A percentile compares a stretch with the other conserved stretches of the same genome.
These are phyloP conservation scores for Scaptomyza graminum DNA, from an alignment of 1,140 invertebrate species.

Conservation along the genomic window DNA sequence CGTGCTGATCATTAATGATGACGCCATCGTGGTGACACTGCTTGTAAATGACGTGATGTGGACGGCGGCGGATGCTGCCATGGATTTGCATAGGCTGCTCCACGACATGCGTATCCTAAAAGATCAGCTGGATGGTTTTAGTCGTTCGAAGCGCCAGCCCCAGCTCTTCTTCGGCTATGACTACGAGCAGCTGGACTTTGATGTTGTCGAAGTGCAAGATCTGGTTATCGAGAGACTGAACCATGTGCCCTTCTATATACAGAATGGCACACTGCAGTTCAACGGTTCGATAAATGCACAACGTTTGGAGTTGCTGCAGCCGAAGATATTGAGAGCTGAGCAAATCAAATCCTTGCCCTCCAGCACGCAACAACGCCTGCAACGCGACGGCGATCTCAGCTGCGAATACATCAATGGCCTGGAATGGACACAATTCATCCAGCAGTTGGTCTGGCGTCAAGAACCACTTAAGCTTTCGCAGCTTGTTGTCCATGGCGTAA, in stretches of 20 bases:
- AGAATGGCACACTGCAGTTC: slow-evolving; percentile 58
- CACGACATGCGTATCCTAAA: slow-evolving; percentile 52
- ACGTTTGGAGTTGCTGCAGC: slow-evolving; percentile 46
- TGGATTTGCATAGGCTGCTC: slow-evolving; percentile 54
- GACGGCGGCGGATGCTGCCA: slow-evolving; percentile 47
- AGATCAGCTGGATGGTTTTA: slow-evolving; percentile 3
- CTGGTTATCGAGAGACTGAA: slow-evolving; percentile 62
- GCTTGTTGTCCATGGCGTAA: slow-evolving; percentile 84
- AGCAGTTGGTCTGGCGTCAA: slow-evolving; percentile 82
- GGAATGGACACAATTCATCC: slow-evolving; percentile 73
- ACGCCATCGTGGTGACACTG: slow-evolving; percentile 47
- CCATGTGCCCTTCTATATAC: slow-evolving; percentile 58
- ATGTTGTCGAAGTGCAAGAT: slow-evolving; percentile 47
- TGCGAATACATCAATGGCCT: slow-evolving; percentile 77
- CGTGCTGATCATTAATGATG: slow-evolving; percentile 48
- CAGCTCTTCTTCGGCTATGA: slow-evolving; percentile 45
- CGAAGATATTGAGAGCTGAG: neutral
- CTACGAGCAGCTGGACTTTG: slow-evolving; percentile 62
- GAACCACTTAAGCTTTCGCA: slow-evolving; percentile 72
- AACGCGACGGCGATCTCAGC: slow-evolving; percentile 51
- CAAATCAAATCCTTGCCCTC: slow-evolving; percentile 18
- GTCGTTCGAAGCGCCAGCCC: slow-evolving; percentile 46
- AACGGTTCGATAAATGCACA: slow-evolving; percentile 59
- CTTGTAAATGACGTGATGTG: slow-evolving; percentile 60
- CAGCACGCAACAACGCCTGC: slow-evolving; percentile 33